Conservation (phyloP, 2,888 invertebrate species). For the Onchidella celtica region DNA sequence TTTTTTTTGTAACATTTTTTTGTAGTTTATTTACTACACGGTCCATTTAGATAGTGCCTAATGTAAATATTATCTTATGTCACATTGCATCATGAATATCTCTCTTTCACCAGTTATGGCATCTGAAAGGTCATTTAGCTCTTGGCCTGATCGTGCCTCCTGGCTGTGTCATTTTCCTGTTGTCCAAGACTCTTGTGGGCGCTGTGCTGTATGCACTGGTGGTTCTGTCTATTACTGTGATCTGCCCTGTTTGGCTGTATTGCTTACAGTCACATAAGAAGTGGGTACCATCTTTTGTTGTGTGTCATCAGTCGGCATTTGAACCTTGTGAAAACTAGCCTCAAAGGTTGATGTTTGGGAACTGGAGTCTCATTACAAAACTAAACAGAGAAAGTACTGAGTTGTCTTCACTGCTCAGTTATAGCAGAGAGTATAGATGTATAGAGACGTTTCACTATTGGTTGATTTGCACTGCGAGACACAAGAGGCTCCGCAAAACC, state of each 20-base stretch:
- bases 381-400: not conserved
- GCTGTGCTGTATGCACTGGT: conserved; percentile 72
- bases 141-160: conserved; percentile 66
- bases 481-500: too few relatives aligned
- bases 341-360: too few relatives aligned
- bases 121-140: conserved; percentile 59
- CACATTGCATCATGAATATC: not conserved
- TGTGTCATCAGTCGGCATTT: too few relatives aligned
- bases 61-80: not conserved
- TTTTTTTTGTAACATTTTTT: not conserved
- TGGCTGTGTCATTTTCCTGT: conserved; percentile 61
- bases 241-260: conserved; percentile 80
- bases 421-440: too few relatives aligned
- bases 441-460: too few relatives aligned
- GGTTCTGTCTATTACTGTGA: conserved; percentile 79
- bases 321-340: too few relatives aligned
- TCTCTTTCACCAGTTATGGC: conserved; percentile 36
- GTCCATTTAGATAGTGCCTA: not conserved
- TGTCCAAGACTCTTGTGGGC: conserved; percentile 68
- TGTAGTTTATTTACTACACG: not conserved
- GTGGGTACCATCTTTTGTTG: conserved; percentile 66
- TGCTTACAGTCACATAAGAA: conserved; percentile 81
- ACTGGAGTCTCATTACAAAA: too few relatives aligned
- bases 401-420: too few relatives aligned
- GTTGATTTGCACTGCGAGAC: too few relatives aligned